Evolutionary conservation across 1,140 invertebrate genomes (phyloP).

Genomic region (Sycobia sp.): DNA sequence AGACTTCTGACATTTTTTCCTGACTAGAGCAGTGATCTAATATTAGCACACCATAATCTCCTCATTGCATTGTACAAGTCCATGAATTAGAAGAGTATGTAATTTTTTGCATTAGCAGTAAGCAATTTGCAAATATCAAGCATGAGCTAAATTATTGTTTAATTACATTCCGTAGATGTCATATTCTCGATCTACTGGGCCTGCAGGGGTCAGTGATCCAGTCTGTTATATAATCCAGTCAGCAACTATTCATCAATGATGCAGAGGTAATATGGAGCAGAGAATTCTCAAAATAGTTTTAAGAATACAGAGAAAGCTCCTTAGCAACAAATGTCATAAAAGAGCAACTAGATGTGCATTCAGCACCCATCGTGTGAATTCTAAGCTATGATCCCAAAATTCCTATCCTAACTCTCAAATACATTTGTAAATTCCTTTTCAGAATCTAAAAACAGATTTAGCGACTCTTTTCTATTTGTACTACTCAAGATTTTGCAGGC

Average conservation of each 20-base stretch:
- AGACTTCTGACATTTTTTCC: conserved; percentile 19
- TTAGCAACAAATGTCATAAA: conserved; percentile 17
- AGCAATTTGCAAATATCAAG: conserved; percentile 28
- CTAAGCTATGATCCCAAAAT: conserved; percentile 22
- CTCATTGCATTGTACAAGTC: conserved; percentile 27
- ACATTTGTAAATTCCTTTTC: conserved; percentile 11
- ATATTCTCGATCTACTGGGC: conserved; percentile 44
- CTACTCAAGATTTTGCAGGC: conserved; percentile 7
- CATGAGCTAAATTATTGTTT: conserved; percentile 34
- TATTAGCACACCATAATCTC: conserved; percentile 23
- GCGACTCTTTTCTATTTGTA: conserved; percentile 1
- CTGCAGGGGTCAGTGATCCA: conserved; percentile 42
- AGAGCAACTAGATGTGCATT: conserved; percentile 17
- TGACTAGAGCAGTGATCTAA: conserved; percentile 3
- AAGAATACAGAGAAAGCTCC: conserved; percentile 29
- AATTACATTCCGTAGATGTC: conserved; percentile 50
- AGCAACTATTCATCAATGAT: conserved; percentile 42
- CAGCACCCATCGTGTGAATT: conserved; percentile 9
- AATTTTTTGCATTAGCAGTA: conserved; percentile 20
- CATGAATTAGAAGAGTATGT: conserved; percentile 26
- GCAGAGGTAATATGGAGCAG: conserved; percentile 49
- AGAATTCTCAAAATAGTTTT: conserved; percentile 55
- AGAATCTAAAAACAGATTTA: conserved; percentile 28
- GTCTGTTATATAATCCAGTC: conserved; percentile 48
- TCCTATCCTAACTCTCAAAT: conserved; percentile 18